Evolutionary conservation across 2,797 vertebrate genomes (phyloP).

Genomic region (Telmatherina bonti): DNA sequence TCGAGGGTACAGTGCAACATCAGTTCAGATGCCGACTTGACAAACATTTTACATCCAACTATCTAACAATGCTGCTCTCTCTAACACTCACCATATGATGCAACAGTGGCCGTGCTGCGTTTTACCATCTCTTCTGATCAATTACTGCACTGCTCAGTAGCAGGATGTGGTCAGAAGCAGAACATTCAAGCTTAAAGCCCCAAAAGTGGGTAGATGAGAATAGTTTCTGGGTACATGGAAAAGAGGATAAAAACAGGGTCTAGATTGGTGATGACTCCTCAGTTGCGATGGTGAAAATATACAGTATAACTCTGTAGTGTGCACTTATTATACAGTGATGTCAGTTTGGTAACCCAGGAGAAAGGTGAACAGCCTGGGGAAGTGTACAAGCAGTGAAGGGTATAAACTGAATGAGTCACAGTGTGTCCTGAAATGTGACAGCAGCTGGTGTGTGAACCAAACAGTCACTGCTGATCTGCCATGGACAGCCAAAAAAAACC

Average conservation of each 20-base stretch:
- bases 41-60: neutral
- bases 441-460: constrained; percentile 56
- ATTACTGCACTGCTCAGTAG: neutral
- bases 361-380: constrained; percentile 53
- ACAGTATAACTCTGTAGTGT: neutral
- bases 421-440: constrained; percentile 54
- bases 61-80: no score
- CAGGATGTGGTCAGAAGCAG: neutral
- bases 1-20: neutral
- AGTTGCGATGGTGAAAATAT: neutral
- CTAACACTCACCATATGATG: no score
- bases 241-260: neutral
- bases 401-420: constrained; percentile 60
- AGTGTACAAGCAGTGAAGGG: constrained; percentile 52
- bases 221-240: neutral
- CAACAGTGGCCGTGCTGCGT: neutral
- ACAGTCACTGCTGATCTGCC: constrained; percentile 33
- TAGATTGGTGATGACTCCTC: neutral
- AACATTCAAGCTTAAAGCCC: neutral
- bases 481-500: constrained; percentile 35
- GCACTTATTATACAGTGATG: constrained; percentile 41
- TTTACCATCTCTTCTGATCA: neutral
- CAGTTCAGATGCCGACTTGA: neutral
- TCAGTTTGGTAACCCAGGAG: constrained; percentile 36
- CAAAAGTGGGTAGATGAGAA: neutral